These are phyloP conservation scores for Lepidochitona cinerea DNA, from an alignment of 2,888 invertebrate species.

Conservation along the genomic window DNA sequence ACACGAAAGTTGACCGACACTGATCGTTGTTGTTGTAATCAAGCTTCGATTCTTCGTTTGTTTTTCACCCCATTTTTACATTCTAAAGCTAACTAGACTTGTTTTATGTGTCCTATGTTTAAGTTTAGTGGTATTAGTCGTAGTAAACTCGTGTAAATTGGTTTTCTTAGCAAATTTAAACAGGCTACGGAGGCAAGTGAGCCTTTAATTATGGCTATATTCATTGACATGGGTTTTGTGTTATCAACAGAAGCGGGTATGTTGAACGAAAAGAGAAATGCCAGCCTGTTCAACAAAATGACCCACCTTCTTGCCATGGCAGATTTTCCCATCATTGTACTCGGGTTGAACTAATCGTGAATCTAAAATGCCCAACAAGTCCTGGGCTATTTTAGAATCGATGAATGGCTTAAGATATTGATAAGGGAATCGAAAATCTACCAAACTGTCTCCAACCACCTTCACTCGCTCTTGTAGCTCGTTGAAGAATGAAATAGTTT, in stretches of 20 bases:
- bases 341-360: conserved; percentile 90
- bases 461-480: neutral
- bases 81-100: too few species aligned
- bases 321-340: conserved; percentile 87
- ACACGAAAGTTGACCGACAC: too few species aligned
- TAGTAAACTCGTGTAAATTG: too few species aligned
- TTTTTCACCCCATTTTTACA: too few species aligned
- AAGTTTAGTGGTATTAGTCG: too few species aligned
- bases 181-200: too few species aligned
- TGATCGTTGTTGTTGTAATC: too few species aligned
- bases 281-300: neutral
- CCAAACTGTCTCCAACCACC: neutral
- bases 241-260: neutral
- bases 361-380: conserved; percentile 96
- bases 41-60: too few species aligned
- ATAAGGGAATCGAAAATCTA: neutral
- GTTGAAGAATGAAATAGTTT: neutral
- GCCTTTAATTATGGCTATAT: too few species aligned
- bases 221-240: too few species aligned
- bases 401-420: neutral
- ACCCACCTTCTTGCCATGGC: conserved; percentile 59
- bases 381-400: conserved; percentile 82
- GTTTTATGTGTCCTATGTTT: too few species aligned
- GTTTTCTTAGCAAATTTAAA: too few species aligned
- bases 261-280: neutral